phyloP scores from a whole-genome alignment of 2,888 invertebrate genomes.

The Trissolcus japonicus region DNA sequence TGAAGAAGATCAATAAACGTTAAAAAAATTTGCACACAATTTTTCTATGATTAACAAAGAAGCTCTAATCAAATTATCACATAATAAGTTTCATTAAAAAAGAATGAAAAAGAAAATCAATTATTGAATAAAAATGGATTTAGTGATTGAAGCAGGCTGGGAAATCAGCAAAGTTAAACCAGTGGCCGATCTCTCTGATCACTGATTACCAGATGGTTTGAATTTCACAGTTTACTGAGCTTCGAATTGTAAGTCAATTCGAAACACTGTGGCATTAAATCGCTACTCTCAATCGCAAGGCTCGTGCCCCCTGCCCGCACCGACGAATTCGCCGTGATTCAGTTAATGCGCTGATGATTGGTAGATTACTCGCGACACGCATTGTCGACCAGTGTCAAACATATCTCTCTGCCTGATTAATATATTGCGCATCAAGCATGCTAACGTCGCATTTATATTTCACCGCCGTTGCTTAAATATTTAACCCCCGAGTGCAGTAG shows the following conservation, averaged over 20 bases:
- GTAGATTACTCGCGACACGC: slow-evolving; percentile 46
- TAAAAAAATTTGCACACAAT: too few species aligned
- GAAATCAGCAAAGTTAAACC: slow-evolving; percentile 37
- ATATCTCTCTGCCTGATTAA: slow-evolving; percentile 36
- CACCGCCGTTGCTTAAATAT: slow-evolving; percentile 26
- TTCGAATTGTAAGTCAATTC: slow-evolving; percentile 55
- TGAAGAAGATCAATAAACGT: too few species aligned
- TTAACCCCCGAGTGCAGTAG: slow-evolving; percentile 1
- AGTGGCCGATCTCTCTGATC: slow-evolving; percentile 35
- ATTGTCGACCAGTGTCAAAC: slow-evolving; percentile 49
- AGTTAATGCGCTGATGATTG: slow-evolving; percentile 51
- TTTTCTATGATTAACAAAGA: too few species aligned
- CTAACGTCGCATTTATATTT: slow-evolving; percentile 32
- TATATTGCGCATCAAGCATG: slow-evolving; percentile 28
- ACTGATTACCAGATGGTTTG: slow-evolving; percentile 56
- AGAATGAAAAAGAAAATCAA: slow-evolving; percentile 2
- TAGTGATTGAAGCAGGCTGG: slow-evolving; percentile 10
- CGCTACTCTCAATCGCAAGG: slow-evolving; percentile 37
- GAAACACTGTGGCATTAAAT: slow-evolving; percentile 50
- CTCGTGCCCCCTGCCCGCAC: slow-evolving; percentile 29
- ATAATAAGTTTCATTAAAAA: background rate
- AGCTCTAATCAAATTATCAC: too few species aligned
- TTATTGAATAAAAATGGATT: slow-evolving; percentile 5
- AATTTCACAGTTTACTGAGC: slow-evolving; percentile 57
- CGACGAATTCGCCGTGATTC: slow-evolving; percentile 33